Base-by-base conservation (phyloP, 2,888 invertebrate species). In the Cepaea hortensis region DNA sequence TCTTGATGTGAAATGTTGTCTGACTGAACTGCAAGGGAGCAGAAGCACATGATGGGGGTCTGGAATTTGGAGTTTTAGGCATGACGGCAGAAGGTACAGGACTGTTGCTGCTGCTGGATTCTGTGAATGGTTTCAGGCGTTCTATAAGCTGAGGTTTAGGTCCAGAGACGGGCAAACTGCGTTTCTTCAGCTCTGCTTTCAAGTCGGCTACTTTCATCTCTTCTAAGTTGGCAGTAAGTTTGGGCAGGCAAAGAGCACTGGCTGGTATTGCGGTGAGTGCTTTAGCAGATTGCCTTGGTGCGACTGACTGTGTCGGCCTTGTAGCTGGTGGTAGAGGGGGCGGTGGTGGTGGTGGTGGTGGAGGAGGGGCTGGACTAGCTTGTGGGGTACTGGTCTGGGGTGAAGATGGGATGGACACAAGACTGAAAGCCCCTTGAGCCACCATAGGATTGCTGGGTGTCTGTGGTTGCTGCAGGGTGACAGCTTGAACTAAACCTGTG, bases 121-220 rank as follows among this genome's bases (percentile, higher is more conserved):
- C 95, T 55, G 94, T 93, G 91, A 93, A 95, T 6, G 95, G 97
- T 90, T 97, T 97, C 87, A 99, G 95, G 73, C 99, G 96, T 94
- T 99, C 98, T 87, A 99, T 97, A 75, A 99, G 95, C 93, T 98
- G 98, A 15, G 98, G 98, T 94, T 99, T 99, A 0, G 98, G 97
- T 50, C 99, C 99, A 18, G 98, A 98, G 0, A 99, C 99, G 7
- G 98, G 98, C 88, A 99, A 95, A 94, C 97, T 98, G 81, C 99
- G 96, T 87, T 97, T 97, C 95, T 98, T 99, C 91, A 98, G 96
- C 94, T 99, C 98, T 87, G 97, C 97, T 94, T 98, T 98, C 90
- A 99, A 95, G 94, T 99, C 98, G 88, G 97, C 98, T 85, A 97
- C 98, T 95, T 98, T 98, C 97, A 98, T 97, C 93, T 98, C 98